Percentiles rank a stretch among this genome's conserved stretches.
phyloP scores from a whole-genome alignment of 2,113 vertebrate species.

The Carollia perspicillata region DNA sequence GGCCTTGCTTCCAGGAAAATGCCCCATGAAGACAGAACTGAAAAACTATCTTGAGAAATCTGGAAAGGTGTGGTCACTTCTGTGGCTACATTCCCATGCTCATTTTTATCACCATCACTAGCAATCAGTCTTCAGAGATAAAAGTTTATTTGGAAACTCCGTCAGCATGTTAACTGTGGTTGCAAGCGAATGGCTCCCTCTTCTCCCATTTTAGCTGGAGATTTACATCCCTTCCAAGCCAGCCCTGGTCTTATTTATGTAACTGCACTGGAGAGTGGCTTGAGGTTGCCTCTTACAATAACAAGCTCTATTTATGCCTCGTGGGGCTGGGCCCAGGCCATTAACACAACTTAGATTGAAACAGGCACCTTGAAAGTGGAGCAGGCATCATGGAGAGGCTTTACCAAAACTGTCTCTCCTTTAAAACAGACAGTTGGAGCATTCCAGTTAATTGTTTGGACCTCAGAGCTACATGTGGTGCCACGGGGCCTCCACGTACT shows the following conservation, averaged over 20 bases:
- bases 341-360: not conserved
- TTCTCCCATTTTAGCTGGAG: constrained; percentile 68
- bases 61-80: not conserved
- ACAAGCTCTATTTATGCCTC: constrained; percentile 51
- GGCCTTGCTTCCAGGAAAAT: not conserved
- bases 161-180: constrained; percentile 63
- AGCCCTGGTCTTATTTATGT: constrained; percentile 39
- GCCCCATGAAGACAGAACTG: not conserved
- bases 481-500: too few species aligned
- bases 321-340: not conserved
- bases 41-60: not conserved
- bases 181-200: constrained; percentile 65
- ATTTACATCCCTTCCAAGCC: constrained; percentile 67
- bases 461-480: not conserved
- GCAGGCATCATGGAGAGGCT: not conserved
- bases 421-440: not conserved
- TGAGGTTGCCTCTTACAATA: constrained; percentile 56
- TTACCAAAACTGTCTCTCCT: not conserved
- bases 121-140: constrained; percentile 62
- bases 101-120: constrained; percentile 28
- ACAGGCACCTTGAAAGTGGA: not conserved
- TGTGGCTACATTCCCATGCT: not conserved
- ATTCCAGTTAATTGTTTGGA: not conserved
- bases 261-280: constrained; percentile 16
- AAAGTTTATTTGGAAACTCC: constrained; percentile 71